Evolutionary conservation across 2,797 vertebrate genomes (phyloP).

Genomic region (Propithecus deckenii): DNA sequence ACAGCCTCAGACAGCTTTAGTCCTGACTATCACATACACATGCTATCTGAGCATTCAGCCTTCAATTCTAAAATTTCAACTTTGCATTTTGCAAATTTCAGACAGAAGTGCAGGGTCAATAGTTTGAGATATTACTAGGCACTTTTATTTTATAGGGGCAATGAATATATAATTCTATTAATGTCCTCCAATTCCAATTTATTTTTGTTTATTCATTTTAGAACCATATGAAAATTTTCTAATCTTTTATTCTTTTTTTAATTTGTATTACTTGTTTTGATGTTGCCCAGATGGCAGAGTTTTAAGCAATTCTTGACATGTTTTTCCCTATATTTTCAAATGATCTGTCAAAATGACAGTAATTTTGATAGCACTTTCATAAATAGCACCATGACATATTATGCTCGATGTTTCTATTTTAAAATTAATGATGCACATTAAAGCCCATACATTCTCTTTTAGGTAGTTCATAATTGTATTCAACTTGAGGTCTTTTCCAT

Average conservation of each 20-base stretch:
- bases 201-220: not conserved
- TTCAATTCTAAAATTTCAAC: not conserved
- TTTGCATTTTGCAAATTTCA: not conserved
- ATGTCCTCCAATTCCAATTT: not conserved
- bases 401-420: not conserved
- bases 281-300: not conserved
- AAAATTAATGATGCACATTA: not conserved
- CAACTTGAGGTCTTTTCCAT: not conserved
- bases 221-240: not conserved
- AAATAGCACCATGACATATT: not conserved
- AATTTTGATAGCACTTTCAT: not conserved
- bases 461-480: not conserved
- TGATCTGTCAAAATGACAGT: slow-evolving; percentile 21
- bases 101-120: not conserved
- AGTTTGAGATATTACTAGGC: not conserved
- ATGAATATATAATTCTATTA: not conserved
- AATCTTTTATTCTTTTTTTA: not conserved
- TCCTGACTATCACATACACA: not conserved
- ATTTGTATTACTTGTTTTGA: not conserved
- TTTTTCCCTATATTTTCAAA: slow-evolving; percentile 31
- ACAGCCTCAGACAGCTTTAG: not conserved
- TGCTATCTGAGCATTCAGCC: not conserved
- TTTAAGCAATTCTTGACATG: not conserved
- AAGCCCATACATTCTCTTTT: not conserved
- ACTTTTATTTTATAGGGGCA: not conserved